These are phyloP conservation scores for Heliconius hermathena DNA, from an alignment of 1,140 invertebrate genomes.

Conservation along the genomic window DNA sequence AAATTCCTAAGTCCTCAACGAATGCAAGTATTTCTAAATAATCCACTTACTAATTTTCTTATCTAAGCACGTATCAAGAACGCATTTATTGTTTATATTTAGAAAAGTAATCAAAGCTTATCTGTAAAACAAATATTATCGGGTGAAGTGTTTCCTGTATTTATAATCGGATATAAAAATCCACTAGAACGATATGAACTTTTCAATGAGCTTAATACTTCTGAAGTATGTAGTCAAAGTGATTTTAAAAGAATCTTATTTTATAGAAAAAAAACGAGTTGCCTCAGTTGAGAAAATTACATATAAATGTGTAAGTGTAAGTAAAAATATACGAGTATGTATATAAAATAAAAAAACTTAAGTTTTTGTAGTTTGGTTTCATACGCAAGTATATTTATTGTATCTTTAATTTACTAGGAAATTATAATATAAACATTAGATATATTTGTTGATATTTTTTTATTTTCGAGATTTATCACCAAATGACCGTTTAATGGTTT, in stretches of 20 bases:
- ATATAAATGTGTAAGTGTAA: no score
- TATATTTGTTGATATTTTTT: no score
- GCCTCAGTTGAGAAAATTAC: no score
- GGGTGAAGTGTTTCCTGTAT: constrained; percentile 37
- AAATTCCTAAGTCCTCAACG: constrained; percentile 24
- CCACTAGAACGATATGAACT: constrained; percentile 9
- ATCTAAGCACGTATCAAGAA: constrained; percentile 27
- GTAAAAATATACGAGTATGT: no score
- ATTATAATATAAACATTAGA: no score
- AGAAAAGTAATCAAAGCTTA: constrained; percentile 33
- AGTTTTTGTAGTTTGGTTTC: no score
- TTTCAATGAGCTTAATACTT: constrained; percentile 1
- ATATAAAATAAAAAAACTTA: no score
- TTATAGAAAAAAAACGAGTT: no score
- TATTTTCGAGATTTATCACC: no score
- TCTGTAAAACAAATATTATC: constrained; percentile 36
- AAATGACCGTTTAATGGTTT: no score
- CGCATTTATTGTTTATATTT: constrained; percentile 26
- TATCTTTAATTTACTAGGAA: no score
- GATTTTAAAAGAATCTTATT: neutral
- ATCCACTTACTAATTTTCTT: constrained; percentile 32
- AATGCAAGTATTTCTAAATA: constrained; percentile 26
- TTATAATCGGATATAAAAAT: constrained; percentile 20
- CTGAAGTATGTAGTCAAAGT: neutral
- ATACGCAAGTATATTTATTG: no score